These are phyloP conservation scores for Lordiphosa stackelbergi DNA, from an alignment of 1,140 invertebrate species.

Conservation along the genomic window DNA sequence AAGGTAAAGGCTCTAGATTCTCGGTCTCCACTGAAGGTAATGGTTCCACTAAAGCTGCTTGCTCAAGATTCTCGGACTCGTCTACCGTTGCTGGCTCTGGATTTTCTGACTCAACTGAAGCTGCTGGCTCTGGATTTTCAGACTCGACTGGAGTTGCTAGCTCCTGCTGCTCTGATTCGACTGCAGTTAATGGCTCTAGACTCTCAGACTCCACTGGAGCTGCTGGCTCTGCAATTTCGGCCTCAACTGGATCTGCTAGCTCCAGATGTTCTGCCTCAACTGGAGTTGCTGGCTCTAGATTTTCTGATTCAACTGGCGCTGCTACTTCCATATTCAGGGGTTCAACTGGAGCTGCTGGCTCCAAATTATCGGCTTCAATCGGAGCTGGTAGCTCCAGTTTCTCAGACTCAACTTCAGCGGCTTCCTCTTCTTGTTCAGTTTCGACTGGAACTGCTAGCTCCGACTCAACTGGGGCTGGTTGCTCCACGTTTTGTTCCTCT, in stretches of 20 bases:
- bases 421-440: too few relatives aligned
- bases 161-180: conserved; percentile 11
- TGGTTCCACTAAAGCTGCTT: too few relatives aligned
- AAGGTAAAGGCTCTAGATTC: neutral
- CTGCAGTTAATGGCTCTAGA: neutral
- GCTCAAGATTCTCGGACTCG: neutral
- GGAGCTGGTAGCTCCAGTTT: neutral
- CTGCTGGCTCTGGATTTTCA: conserved; percentile 3
- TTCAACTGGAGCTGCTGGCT: too few relatives aligned
- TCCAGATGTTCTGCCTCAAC: too few relatives aligned
- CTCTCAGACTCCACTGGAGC: conserved; percentile 14
- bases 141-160: conserved; percentile 3
- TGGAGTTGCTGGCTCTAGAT: neutral
- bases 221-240: neutral
- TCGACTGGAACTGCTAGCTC: too few relatives aligned
- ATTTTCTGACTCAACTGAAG: neutral
- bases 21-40: neutral
- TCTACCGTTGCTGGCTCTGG: neutral
- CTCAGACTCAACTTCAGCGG: too few relatives aligned
- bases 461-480: too few relatives aligned
- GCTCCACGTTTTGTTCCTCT: neutral
- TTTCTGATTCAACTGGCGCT: too few relatives aligned
- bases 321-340: too few relatives aligned
- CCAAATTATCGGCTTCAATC: too few relatives aligned
- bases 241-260: neutral